Base-by-base conservation (phyloP, 2,888 invertebrate species). In the Conomelus anceps region DNA sequence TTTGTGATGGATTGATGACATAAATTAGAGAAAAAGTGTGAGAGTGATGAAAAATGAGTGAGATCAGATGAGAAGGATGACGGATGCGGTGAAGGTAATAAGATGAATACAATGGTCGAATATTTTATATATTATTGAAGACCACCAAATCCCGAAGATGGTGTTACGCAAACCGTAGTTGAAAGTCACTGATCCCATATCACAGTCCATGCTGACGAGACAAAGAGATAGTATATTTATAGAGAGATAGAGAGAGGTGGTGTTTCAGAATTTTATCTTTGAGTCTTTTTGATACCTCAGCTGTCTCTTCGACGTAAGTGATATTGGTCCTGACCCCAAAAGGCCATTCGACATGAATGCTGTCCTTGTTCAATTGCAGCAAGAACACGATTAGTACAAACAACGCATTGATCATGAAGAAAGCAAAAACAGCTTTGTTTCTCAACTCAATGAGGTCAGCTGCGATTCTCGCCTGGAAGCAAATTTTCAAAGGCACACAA, bases 361-460 rank as follows among this genome's bases (percentile, higher is more conserved):
- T 97, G 95, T 98, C 98, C 96, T 99, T 99, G 95, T 99, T 98
- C 94, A 99, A 96, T 96, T 99, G 99, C 94, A 99, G 97, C 94
- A 99, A 97, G 95, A 99, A 98, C 93, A 99, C 98, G 94, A 99
- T 98, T 95, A 99, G 96, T 94, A 99, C 98, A 96, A 99, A 99
- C 93, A 99, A 96, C 94, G 99, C 98, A 96, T 99, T 99, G 96
- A 99, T 97, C 99, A 99, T 99, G 95, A 99, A 97, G 96, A 99
- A 99, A 93, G 98, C 98, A 94, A 98, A 98, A 93, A 98, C 98
- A 93, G 98, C 98, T 94, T 98, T 98, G 96, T 99, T 99, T 93
- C 99, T 96, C 93, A 99, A 96, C 93, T 98, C 98, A 93, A 97
- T 96, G 94, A 99, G 95, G 94, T 98, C 98, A 93, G 95, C 95